These are phyloP conservation scores for Drosophila kambysellisi DNA, from an alignment of 2,888 invertebrate genomes.

Conservation along the genomic window DNA sequence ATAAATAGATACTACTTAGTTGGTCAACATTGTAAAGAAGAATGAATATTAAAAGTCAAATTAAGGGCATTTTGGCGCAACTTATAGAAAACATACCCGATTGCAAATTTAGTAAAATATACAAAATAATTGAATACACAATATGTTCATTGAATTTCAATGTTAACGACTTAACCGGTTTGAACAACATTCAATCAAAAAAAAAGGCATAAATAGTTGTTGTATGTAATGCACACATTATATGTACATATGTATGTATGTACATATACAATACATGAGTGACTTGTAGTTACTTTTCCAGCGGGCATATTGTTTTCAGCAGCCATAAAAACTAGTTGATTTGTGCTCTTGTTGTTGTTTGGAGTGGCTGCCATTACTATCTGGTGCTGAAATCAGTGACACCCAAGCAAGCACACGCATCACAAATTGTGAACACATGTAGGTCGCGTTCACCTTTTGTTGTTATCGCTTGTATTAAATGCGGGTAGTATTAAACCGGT, in stretches of 20 bases:
- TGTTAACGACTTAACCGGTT: conserved; percentile 9
- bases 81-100: conserved; percentile 42
- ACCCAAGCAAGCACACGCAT: conserved; percentile 28
- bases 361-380: conserved; percentile 44
- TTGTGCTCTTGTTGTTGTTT: conserved; percentile 5
- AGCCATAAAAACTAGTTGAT: conserved; percentile 39
- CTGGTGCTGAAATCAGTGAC: conserved; percentile 47
- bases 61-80: conserved; percentile 67
- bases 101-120: conserved; percentile 43
- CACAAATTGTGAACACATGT: conserved; percentile 45
- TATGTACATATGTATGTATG: neutral
- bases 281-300: conserved; percentile 12
- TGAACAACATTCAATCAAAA: neutral
- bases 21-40: conserved; percentile 29
- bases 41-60: conserved; percentile 65
- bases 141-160: neutral
- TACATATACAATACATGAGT: neutral
- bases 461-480: conserved; percentile 58
- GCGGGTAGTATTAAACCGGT: conserved; percentile 69
- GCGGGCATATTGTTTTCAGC: conserved; percentile 23
- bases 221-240: neutral
- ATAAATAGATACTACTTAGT: conserved; percentile 42
- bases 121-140: too few relatives aligned
- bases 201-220: neutral
- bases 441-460: conserved; percentile 73